Evolutionary conservation across 37 sponge, comb jelly and placozoan species (phyloP).

Genomic region (Eunapius fragilis): DNA sequence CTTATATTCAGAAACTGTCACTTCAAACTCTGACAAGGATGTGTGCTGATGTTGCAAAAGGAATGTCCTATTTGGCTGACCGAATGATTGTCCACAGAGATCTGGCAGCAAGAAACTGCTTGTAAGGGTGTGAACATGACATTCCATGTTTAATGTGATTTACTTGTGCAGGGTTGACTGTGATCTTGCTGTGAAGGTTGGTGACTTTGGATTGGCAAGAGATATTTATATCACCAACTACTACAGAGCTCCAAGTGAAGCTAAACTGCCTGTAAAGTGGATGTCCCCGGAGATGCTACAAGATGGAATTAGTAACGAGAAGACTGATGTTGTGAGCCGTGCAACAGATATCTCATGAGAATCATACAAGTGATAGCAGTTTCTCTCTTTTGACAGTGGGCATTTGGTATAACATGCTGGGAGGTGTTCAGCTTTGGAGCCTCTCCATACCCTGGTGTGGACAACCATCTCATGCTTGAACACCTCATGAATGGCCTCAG

Average conservation of each 20-base stretch:
- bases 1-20: not conserved
- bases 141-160: not conserved
- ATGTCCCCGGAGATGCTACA: conserved; percentile 19
- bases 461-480: conserved; percentile 1
- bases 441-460: not conserved
- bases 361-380: too few relatives aligned
- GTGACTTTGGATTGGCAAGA: conserved; percentile 20
- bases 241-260: not conserved
- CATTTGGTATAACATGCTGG: not conserved
- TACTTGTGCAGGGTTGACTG: not conserved
- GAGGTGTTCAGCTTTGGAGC: conserved; percentile 5
- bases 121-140: not conserved
- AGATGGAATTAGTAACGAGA: conserved; percentile 8
- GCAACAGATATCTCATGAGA: not conserved
- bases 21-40: not conserved
- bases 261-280: conserved; percentile 26
- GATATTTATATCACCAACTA: conserved; percentile 20
- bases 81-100: conserved; percentile 15
- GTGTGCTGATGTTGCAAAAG: conserved; percentile 1
- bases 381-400: not conserved
- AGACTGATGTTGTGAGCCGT: conserved; percentile 28
- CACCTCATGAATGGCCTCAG: not conserved
- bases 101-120: conserved; percentile 15
- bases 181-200: conserved; percentile 1
- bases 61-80: conserved; percentile 10